A percentile compares a stretch with the other conserved stretches of the same genome.
These are phyloP conservation scores for Dynastes maya DNA, from an alignment of 2,888 invertebrate species.

Conservation along the genomic window DNA sequence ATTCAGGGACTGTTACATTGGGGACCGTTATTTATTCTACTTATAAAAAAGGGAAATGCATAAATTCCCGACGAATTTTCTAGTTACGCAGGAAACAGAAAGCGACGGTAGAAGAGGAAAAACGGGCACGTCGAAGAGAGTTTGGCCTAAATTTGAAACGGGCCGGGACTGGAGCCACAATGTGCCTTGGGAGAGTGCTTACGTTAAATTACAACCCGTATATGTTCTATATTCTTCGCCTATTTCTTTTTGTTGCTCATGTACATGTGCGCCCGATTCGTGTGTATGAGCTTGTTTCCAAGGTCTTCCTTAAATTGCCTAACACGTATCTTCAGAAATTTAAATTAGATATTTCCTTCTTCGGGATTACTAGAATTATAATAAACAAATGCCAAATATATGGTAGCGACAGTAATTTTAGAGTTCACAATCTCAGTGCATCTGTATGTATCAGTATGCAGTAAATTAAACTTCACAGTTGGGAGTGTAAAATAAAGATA, in stretches of 20 bases:
- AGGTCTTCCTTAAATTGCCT: constrained; percentile 27
- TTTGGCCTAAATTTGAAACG: constrained; percentile 46
- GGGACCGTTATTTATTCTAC: constrained; percentile 47
- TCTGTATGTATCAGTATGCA: too few species aligned
- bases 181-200: constrained; percentile 63
- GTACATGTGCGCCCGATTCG: constrained; percentile 13
- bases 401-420: too few species aligned
- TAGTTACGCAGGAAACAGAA: constrained; percentile 31
- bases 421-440: too few species aligned
- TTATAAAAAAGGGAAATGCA: constrained; percentile 49
- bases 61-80: constrained; percentile 51
- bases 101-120: constrained; percentile 28
- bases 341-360: constrained; percentile 26
- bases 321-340: constrained; percentile 40
- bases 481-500: too few species aligned
- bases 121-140: constrained; percentile 41
- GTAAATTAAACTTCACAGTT: too few species aligned
- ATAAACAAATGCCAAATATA: not conserved
- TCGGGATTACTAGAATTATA: constrained; percentile 9
- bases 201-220: constrained; percentile 62
- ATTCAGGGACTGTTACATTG: constrained; percentile 42
- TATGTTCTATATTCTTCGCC: constrained; percentile 57
- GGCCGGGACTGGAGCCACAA: constrained; percentile 54
- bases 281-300: not conserved
- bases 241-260: constrained; percentile 45